A percentile compares a stretch with the other conserved stretches of the same genome.
Evolutionary conservation across 1,140 invertebrate species (phyloP).

Genomic region (Procambarus clarkii): DNA sequence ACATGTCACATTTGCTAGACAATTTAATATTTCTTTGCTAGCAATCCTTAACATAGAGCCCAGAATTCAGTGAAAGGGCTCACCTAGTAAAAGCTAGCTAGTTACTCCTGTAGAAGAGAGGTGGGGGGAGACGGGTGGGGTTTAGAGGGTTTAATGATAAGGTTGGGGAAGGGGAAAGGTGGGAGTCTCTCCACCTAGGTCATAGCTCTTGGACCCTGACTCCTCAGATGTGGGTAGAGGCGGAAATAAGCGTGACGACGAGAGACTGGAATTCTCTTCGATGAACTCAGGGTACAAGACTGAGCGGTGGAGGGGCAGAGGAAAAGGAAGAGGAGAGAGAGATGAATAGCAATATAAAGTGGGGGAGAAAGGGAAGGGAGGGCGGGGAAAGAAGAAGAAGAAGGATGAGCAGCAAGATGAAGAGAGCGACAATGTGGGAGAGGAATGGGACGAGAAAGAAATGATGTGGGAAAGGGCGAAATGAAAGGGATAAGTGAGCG

Average conservation of each 20-base stretch:
- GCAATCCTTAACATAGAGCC: neutral
- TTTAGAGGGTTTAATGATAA: no score
- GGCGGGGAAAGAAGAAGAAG: no score
- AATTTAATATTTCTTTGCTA: neutral
- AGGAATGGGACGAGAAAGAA: no score
- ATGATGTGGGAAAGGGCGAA: no score
- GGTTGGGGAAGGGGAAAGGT: no score
- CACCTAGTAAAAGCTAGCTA: neutral
- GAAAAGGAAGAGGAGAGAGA: constrained; percentile 17
- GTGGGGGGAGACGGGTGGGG: no score
- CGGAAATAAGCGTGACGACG: constrained; percentile 65
- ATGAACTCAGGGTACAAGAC: constrained; percentile 60
- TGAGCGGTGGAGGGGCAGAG: constrained; percentile 10
- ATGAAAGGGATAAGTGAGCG: no score
- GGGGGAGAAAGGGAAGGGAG: neutral
- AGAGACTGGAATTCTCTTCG: constrained; percentile 59
- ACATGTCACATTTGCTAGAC: neutral
- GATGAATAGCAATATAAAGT: neutral
- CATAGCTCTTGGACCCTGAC: constrained; percentile 57
- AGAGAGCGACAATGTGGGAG: no score
- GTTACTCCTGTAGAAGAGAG: constrained; percentile 9
- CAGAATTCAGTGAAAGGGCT: neutral
- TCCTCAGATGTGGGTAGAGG: constrained; percentile 66
- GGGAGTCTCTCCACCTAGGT: constrained; percentile 3
- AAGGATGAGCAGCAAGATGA: no score